Conservation (phyloP, 2,797 vertebrate genomes). For the Margarornis squamiger region DNA sequence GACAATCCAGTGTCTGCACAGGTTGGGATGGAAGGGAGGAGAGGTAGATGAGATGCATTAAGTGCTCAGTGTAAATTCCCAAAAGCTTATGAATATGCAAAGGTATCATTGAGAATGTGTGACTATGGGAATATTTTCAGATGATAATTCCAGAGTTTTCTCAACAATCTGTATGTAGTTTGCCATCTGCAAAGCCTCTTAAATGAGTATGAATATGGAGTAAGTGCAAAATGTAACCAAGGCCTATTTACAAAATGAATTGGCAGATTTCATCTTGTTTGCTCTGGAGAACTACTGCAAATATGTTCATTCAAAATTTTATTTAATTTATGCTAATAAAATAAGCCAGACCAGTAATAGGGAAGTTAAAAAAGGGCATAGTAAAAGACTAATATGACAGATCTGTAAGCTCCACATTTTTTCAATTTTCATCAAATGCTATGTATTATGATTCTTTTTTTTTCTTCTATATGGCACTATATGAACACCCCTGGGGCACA, state of each 20-base stretch:
- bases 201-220: slow-evolving; percentile 51
- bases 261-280: slow-evolving; percentile 54
- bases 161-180: slow-evolving; percentile 21
- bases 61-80: background rate
- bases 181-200: slow-evolving; percentile 64
- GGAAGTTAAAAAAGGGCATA: background rate
- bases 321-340: slow-evolving; percentile 61
- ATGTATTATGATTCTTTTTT: background rate
- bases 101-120: background rate
- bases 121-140: background rate
- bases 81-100: slow-evolving; percentile 17
- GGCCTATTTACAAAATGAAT: slow-evolving; percentile 67
- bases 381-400: background rate
- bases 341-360: slow-evolving; percentile 24
- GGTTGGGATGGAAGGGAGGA: background rate
- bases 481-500: background rate
- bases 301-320: slow-evolving; percentile 56
- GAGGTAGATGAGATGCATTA: background rate
- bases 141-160: slow-evolving; percentile 23
- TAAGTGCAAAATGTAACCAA: background rate
- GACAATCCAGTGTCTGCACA: background rate
- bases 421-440: background rate
- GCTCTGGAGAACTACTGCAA: slow-evolving; percentile 57
- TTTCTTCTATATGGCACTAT: background rate
- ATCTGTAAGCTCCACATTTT: background rate